Base-by-base conservation (phyloP, 2,797 vertebrate species). In the Cyprinella venusta region DNA sequence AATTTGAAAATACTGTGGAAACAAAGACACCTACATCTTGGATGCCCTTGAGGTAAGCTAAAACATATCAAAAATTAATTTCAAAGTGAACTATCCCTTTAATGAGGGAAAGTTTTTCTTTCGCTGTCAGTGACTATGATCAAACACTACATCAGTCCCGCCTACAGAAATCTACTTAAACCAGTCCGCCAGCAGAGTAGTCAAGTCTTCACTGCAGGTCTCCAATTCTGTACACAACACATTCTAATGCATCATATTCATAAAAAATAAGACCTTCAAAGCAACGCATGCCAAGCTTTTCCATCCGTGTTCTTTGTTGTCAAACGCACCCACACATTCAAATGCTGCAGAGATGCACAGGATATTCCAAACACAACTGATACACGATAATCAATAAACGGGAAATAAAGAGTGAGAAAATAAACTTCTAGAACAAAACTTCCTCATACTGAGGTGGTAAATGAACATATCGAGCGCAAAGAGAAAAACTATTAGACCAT, bases 241-340 rank as follows among this genome's bases (percentile, higher is more conserved):
- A 67, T 10, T 21, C 65, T 54, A 69, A 64, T 38, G 65, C 61
- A 67, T 26, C 15, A 1, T 74, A 79, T 82, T 65, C 63, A 81
- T 52, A 26, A 75, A 24, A 63, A 38, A 50, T 33, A 64, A 75
- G 67, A 45, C 8, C 45, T 70, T 54, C n/a, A 69, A 71, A 69
- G 50, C 67, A 78, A 16, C 30, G 71, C 61, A 48, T 48, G 72
- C 68, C 38, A 72, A 26, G 74, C 38, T 48, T 76, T 30, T 10
- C 30, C 40, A 84, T 69, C 63, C 68, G 15, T 42, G 69, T 59
- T 79, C 59, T 71, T 74, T 26, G 48, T 76, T 63, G 48, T 74
- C 59, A 68, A 63, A 65, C 36, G 71, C 63, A 16, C 69, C 59
- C 83, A 75, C 84, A 75, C 68, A 42, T 59, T 40, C 48, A 70